Evolutionary conservation across 2,888 invertebrate species (phyloP).

Genomic region (Plebejus argus): DNA sequence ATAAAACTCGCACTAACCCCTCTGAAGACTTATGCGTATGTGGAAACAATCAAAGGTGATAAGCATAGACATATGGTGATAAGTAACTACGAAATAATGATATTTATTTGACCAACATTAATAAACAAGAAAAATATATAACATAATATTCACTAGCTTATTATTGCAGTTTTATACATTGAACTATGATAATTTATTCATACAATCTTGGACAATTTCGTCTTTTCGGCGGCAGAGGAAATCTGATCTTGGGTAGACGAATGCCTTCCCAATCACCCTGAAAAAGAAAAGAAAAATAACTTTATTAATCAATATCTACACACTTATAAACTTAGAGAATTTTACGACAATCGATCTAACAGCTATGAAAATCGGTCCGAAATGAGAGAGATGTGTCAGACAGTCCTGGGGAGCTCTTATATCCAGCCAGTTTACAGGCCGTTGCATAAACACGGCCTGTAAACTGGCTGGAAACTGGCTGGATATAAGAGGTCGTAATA

Average conservation of each 20-base stretch:
- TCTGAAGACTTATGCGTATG: too few species aligned
- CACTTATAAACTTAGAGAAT: too few species aligned
- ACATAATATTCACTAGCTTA: neutral
- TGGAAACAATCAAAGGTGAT: neutral
- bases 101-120: neutral
- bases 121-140: neutral
- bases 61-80: too few species aligned
- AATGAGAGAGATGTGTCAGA: too few species aligned
- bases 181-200: slow-evolving; percentile 25
- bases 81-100: slow-evolving; percentile 9
- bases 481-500: too few species aligned
- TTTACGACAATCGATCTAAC: too few species aligned
- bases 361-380: too few species aligned
- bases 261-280: slow-evolving; percentile 82
- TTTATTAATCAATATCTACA: neutral
- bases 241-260: slow-evolving; percentile 71
- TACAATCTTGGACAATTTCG: slow-evolving; percentile 56
- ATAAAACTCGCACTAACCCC: too few species aligned
- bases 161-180: slow-evolving; percentile 14
- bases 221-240: slow-evolving; percentile 67
- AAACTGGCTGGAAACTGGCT: too few species aligned
- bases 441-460: too few species aligned
- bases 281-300: slow-evolving; percentile 42
- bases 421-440: too few species aligned
- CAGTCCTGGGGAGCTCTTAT: too few species aligned